phyloP scores from a whole-genome alignment of 2,113 vertebrate genomes.

The Fregetta grallaria region DNA sequence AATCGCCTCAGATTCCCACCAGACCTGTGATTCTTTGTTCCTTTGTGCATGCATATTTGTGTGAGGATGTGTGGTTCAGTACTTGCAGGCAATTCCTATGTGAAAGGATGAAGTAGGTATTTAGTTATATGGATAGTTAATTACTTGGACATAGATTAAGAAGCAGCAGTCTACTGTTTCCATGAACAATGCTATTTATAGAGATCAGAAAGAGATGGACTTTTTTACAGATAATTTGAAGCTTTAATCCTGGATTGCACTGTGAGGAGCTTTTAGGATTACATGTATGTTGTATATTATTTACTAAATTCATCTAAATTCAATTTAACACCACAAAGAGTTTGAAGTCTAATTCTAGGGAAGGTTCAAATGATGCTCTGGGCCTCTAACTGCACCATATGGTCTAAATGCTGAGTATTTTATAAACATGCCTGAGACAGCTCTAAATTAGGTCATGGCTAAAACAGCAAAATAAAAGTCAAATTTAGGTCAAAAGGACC shows the following conservation, averaged over 20 bases:
- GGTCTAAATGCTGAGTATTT: slow-evolving; percentile 33
- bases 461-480: slow-evolving; percentile 30
- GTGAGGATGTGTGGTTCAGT: neutral
- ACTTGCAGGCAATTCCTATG: neutral
- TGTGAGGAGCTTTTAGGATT: neutral
- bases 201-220: neutral
- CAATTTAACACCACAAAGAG: neutral
- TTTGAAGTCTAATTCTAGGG: neutral
- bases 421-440: slow-evolving; percentile 29
- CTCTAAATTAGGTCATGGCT: slow-evolving; percentile 54
- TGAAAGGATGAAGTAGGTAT: neutral
- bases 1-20: neutral
- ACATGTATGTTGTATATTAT: neutral
- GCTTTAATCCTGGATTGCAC: neutral
- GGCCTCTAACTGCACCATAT: slow-evolving; percentile 44
- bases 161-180: neutral
- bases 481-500: slow-evolving; percentile 28
- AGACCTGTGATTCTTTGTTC: neutral
- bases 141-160: neutral
- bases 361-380: neutral
- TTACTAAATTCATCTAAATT: neutral
- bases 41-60: neutral
- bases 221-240: neutral
- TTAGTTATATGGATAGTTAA: neutral
- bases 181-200: neutral